phyloP scores from a whole-genome alignment of 2,888 invertebrate species.

The Aspidiotus rigidus region DNA sequence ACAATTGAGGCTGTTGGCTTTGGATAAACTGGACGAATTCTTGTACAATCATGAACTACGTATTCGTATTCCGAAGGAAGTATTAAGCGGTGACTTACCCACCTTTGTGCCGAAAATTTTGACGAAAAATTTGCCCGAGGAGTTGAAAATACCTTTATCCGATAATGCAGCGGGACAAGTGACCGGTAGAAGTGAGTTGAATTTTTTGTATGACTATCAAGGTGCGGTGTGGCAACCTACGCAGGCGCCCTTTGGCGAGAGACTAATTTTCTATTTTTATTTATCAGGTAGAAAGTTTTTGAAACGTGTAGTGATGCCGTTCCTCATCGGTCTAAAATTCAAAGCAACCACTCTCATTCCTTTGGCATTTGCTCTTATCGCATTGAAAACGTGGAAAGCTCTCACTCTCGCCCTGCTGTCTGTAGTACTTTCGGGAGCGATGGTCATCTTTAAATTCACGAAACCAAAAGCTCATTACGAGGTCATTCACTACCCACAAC shows the following conservation, averaged over 20 bases:
- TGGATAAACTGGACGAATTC: conserved; percentile 65
- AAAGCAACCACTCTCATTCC: conserved; percentile 77
- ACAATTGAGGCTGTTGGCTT: conserved; percentile 46
- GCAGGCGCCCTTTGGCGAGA: conserved; percentile 15
- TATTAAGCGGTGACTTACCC: conserved; percentile 50
- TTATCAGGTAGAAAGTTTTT: conserved; percentile 68
- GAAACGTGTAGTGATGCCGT: conserved; percentile 74
- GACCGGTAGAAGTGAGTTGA: conserved; percentile 37
- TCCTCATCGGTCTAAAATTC: conserved; percentile 75
- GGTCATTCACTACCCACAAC: conserved; percentile 55
- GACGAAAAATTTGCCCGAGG: conserved; percentile 54
- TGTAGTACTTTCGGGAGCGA: conserved; percentile 71
- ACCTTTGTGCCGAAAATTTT: conserved; percentile 57
- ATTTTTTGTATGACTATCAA: too few species aligned
- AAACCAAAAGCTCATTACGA: conserved; percentile 83
- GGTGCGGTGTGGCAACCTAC: background rate
- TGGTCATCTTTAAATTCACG: conserved; percentile 77
- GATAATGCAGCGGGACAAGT: conserved; percentile 46
- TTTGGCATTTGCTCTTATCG: conserved; percentile 68
- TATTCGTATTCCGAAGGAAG: conserved; percentile 61
- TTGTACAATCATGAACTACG: conserved; percentile 65
- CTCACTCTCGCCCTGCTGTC: conserved; percentile 74
- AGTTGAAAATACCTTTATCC: conserved; percentile 59
- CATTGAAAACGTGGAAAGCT: conserved; percentile 83
- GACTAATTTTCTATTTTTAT: conserved; percentile 35